These are phyloP conservation scores for Naja naja DNA, from an alignment of 2,113 vertebrate species.

Conservation along the genomic window DNA sequence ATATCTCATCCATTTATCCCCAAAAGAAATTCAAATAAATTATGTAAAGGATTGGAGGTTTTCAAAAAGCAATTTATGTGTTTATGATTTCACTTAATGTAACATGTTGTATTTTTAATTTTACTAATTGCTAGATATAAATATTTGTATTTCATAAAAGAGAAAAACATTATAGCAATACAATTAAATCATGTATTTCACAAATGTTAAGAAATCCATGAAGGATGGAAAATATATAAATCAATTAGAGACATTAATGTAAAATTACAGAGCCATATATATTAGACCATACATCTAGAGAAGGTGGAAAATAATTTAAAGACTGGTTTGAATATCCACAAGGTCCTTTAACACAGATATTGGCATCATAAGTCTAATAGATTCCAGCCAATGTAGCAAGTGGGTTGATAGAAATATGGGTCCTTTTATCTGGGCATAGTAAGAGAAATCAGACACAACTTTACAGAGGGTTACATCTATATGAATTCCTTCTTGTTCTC, in stretches of 20 bases:
- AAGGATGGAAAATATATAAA: not conserved
- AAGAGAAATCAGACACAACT: not conserved
- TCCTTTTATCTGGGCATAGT: not conserved
- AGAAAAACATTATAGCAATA: not conserved
- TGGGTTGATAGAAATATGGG: not conserved
- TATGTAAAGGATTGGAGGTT: not conserved
- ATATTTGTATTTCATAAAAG: not conserved
- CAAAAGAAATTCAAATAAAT: not conserved
- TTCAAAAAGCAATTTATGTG: not conserved
- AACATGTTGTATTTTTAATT: not conserved
- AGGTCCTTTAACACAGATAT: not conserved
- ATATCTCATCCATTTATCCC: not conserved
- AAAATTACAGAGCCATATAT: not conserved
- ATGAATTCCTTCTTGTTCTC: not conserved
- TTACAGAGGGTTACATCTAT: not conserved
- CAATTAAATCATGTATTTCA: not conserved
- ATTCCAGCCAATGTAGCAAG: not conserved
- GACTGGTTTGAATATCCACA: not conserved
- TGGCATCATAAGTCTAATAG: not conserved
- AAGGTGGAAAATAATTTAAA: not conserved
- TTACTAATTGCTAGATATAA: not conserved
- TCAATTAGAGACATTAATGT: not conserved
- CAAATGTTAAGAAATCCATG: not conserved
- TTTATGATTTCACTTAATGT: not conserved
- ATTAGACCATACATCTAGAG: not conserved